Evolutionary conservation across 2,113 vertebrate species (phyloP).

Genomic region (Aviceda subcristata): DNA sequence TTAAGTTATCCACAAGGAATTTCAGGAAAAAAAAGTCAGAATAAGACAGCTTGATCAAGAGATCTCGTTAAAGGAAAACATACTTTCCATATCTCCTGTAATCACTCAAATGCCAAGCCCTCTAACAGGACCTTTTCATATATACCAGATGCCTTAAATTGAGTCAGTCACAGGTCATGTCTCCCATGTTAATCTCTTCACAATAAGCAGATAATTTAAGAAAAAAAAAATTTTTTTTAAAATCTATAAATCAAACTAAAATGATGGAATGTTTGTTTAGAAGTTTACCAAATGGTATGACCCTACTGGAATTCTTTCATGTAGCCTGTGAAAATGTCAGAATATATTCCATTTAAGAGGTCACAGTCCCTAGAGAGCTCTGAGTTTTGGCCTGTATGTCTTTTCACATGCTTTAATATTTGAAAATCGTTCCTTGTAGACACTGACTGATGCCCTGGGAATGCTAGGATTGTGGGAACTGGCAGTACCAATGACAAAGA

Average conservation of each 20-base stretch:
- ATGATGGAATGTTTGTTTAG: conserved; percentile 69
- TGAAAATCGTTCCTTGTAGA: conserved; percentile 79
- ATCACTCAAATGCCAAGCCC: conserved; percentile 49
- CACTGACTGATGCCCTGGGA: conserved; percentile 82
- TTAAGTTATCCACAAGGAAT: conserved; percentile 29
- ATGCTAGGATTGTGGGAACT: conserved; percentile 84
- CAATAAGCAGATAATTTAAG: conserved; percentile 60
- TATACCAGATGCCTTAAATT: conserved; percentile 46
- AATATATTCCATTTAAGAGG: conserved; percentile 75
- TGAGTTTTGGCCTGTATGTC: conserved; percentile 75
- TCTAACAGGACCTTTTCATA: conserved; percentile 38
- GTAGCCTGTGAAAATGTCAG: conserved; percentile 82
- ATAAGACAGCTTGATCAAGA: conserved; percentile 34
- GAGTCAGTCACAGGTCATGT: conserved; percentile 37
- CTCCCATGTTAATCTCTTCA: conserved; percentile 63
- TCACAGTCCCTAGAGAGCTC: conserved; percentile 74
- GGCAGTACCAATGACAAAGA: conserved; percentile 71
- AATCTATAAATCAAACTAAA: conserved; percentile 62
- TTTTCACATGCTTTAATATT: conserved; percentile 84
- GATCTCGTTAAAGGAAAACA: conserved; percentile 53
- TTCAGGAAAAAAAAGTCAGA: conserved; percentile 10
- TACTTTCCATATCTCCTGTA: conserved; percentile 51
- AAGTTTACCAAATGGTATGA: conserved; percentile 74
- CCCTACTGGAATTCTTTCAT: conserved; percentile 75
- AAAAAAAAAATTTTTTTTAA: too few species aligned